Conservation (phyloP, 2,113 vertebrate genomes). For the Centropus bengalensis region DNA sequence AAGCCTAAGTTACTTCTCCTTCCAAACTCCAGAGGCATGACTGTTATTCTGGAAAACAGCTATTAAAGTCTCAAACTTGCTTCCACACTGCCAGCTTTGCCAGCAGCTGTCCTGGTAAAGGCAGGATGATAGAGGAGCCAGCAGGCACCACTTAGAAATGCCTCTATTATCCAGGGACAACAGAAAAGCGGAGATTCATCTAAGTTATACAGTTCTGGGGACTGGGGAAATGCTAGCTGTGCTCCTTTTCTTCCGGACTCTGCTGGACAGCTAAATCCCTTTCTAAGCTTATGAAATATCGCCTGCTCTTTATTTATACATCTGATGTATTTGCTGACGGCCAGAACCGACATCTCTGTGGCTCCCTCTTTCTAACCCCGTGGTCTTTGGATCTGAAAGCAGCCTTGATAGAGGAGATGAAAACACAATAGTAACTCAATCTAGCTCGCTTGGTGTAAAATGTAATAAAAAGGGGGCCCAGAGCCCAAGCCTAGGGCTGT, state of each 20-base stretch:
- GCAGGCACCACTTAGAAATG: background rate
- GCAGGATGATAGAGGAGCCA: background rate
- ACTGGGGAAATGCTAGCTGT: background rate
- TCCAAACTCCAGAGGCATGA: background rate
- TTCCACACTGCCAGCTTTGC: background rate
- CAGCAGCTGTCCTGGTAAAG: background rate
- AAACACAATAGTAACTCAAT: background rate
- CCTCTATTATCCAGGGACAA: background rate
- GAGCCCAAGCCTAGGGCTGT: background rate
- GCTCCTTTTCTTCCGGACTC: background rate
- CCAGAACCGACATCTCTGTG: background rate
- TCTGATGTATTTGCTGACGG: background rate
- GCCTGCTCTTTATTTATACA: background rate
- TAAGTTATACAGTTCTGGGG: background rate
- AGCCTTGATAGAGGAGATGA: background rate
- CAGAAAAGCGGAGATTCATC: background rate
- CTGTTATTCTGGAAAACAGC: background rate
- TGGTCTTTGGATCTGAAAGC: background rate
- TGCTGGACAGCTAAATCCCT: constrained; percentile 31
- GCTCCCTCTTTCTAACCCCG: background rate
- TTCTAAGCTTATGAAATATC: constrained; percentile 38
- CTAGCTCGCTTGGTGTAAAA: background rate
- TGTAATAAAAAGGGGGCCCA: constrained; percentile 20
- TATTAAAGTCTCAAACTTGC: background rate
- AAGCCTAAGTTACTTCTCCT: background rate